Evolutionary conservation across 2,888 invertebrate genomes (phyloP).

Genomic region (Limnephilus marmoratus): DNA sequence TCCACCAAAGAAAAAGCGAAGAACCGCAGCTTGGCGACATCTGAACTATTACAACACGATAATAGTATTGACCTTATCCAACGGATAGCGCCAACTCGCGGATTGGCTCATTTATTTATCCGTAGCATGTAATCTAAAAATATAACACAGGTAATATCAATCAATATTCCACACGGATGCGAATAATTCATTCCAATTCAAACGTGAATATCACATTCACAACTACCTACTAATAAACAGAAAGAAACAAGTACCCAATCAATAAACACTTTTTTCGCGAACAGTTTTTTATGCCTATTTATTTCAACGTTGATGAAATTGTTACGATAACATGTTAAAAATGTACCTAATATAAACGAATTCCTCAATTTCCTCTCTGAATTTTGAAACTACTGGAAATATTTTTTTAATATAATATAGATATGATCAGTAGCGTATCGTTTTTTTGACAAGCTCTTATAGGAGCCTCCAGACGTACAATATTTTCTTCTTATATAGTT

Average conservation of each 20-base stretch:
- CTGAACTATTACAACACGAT: background rate
- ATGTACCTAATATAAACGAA: background rate
- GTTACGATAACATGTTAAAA: background rate
- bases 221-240: background rate
- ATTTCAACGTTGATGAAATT: background rate
- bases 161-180: background rate
- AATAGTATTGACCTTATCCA: background rate
- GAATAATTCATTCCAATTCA: background rate
- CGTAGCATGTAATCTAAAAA: background rate
- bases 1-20: background rate
- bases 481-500: too few relatives aligned
- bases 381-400: too few relatives aligned
- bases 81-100: background rate
- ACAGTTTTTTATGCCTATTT: background rate
- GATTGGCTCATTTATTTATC: background rate
- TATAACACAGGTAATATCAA: background rate
- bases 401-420: too few relatives aligned
- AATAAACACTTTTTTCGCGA: background rate
- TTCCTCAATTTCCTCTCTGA: too few relatives aligned
- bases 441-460: too few relatives aligned
- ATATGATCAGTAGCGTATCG: too few relatives aligned
- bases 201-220: background rate
- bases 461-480: too few relatives aligned
- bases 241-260: background rate
- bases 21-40: background rate